Conservation (phyloP, 1,140 invertebrate species). For the Thereuonema tuberculata region DNA sequence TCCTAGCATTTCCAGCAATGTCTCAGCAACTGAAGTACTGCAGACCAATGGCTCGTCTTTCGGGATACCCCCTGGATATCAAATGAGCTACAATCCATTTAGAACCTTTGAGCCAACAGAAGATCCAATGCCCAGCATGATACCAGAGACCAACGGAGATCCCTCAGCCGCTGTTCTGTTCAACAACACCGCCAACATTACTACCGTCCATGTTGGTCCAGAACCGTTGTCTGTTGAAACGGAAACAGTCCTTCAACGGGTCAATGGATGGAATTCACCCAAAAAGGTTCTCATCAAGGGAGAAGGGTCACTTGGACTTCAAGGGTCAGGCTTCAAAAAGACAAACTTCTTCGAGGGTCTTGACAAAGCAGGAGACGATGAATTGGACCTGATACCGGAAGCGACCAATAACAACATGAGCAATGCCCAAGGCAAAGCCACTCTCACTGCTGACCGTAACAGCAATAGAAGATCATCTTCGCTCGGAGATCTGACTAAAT, state of each 20-base stretch:
- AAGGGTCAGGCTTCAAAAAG: neutral
- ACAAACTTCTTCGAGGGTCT: conserved; percentile 4
- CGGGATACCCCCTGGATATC: no score
- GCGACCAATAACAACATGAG: no score
- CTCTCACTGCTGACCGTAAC: neutral
- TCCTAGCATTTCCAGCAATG: neutral
- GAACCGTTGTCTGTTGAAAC: neutral
- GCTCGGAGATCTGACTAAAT: conserved; percentile 59
- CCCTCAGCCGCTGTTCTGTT: conserved; percentile 45
- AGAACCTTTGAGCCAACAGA: no score
- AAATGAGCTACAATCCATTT: neutral
- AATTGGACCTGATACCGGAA: neutral
- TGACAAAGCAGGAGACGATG: conserved; percentile 1
- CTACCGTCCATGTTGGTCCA: conserved; percentile 35
- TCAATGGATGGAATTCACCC: no score
- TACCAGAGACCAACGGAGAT: neutral
- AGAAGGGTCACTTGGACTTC: conserved; percentile 25
- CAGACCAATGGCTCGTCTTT: no score
- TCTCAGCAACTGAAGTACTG: neutral
- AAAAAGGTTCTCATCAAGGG: conserved; percentile 34
- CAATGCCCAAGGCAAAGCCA: neutral
- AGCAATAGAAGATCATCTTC: conserved; percentile 53
- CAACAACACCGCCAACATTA: conserved; percentile 51
- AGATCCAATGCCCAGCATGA: conserved; percentile 37
- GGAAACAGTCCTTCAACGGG: no score